Base-by-base conservation (phyloP, 2,113 vertebrate genomes). In the Pseudopodoces humilis region DNA sequence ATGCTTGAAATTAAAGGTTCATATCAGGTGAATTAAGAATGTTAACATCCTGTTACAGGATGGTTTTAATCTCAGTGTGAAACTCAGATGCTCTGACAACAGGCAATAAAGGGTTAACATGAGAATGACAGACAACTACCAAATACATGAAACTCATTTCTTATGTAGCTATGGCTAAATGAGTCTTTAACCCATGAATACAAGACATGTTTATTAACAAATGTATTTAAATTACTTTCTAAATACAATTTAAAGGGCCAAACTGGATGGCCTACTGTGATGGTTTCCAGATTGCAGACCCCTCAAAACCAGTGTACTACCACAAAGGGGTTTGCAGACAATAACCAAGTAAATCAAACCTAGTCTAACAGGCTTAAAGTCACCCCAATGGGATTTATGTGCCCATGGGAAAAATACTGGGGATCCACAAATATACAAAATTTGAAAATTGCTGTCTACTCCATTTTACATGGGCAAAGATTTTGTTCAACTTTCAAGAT, bases 221-320 rank as follows among this genome's bases (percentile, higher is more conserved):
- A 59, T 33, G 25, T 5, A 96, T 79, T 86, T 82, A 12, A 90
- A 90, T 91, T 39, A 18, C 58, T 78, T 88, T 71, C 80, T 79
- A 92, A 95, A 90, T 41, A 78, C 17, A 63, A 80, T 94, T 86
- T 95, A 86, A 94, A 90, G 92, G 95, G 88, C 84, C 87, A 60
- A 81, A 62, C 86, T 65, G 58, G 33, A 91, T 22, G 91, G 94
- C 96, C 95, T 95, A 83, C 39, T 25, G 28, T 4, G 12, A 52
- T 14, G 9, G 55, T 33, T 90, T 47, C 43, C 71, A 86, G 68
- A 3, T 23, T 83, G 79, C 82, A 94, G 59, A 65, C 19, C 75
- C 52, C 87, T 79, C 56, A 39, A 41, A 85, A 41, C 10, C 88
- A 88, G n/a, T 2, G 31, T 6, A 10, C 14, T 17, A 5, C 44